Base-by-base conservation (phyloP, 2,113 vertebrate species). In the Castor canadensis region DNA sequence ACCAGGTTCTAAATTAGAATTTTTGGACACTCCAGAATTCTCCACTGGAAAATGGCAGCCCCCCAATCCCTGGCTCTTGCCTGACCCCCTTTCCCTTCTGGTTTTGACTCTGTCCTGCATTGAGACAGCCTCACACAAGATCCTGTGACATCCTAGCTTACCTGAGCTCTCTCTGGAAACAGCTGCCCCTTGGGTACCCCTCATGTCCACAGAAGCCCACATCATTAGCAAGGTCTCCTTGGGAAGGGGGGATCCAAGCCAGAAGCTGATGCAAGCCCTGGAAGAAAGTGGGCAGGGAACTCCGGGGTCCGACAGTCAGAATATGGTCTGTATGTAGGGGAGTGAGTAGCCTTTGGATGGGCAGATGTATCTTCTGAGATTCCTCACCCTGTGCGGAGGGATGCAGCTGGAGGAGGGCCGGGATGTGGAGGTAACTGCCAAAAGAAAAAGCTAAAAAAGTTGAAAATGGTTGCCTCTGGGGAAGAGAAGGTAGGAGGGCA, bases 1-100 rank as follows among this genome's bases (percentile, higher is more conserved):
- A 22, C n/a, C 56, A 82, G 47, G 62, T 95, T 96, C 90, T 93
- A 95, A 95, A 89, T 96, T 76, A 89, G 67, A 93, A 84, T 80
- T 81, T 87, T 76, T 38, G 71, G 30, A 81, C 56, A 87, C 69
- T 77, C 71, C 43, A 89, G 89, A 94, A 52, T 77, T 89, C 60
- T 75, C 28, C 12, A 24, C 32, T 64, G 81, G 47, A 60, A 95
- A 66, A 71, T 30, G n/a, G 69, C 22, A 94, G 6, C 20, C 40
- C 38, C 47, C n/a, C 15, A 52, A 20, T 30, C 26, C 54, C 47
- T 92, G 47, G 54, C 47, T 67, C 49, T 84, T 86, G 52, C n/a
- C n/a, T 62, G 20, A 54, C n/a, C 38, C 32, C 22, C 19, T 26
- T 71, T 89, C 20, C 40, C 35, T 71, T 87, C 40, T 69, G 58